Evolutionary conservation across 1,140 invertebrate genomes (phyloP).

Genomic region (Colletes latitarsis): DNA sequence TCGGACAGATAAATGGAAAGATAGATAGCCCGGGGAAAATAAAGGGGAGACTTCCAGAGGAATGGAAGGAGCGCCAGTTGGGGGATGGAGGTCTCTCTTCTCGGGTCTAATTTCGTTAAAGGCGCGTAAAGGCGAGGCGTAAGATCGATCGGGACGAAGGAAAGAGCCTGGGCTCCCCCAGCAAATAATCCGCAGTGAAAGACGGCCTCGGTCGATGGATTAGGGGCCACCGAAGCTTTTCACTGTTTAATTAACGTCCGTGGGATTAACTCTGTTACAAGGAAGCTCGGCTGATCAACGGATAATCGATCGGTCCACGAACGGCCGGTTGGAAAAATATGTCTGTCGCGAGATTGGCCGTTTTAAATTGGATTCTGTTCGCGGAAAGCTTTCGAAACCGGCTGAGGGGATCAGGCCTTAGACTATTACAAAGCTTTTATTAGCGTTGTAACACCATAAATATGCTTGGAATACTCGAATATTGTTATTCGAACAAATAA

Average conservation of each 20-base stretch:
- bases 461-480: no score
- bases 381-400: no score
- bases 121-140: constrained; percentile 4
- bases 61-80: no score
- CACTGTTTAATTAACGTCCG: constrained; percentile 56
- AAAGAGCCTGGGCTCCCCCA: not conserved
- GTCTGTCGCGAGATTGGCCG: not conserved
- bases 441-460: no score
- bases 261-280: constrained; percentile 54
- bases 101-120: constrained; percentile 19
- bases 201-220: constrained; percentile 47
- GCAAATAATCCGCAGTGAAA: constrained; percentile 52
- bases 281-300: constrained; percentile 26
- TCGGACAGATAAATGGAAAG: constrained; percentile 14
- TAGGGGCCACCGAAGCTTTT: constrained; percentile 47
- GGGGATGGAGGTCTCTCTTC: not conserved
- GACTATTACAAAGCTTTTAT: no score
- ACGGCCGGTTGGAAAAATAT: not conserved
- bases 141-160: constrained; percentile 32
- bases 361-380: not conserved
- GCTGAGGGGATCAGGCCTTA: no score
- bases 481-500: no score
- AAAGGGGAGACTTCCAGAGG: not conserved
- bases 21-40: constrained; percentile 8
- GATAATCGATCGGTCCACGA: constrained; percentile 1